phyloP scores from a whole-genome alignment of 2,797 vertebrate genomes.

The Sternarchorhynchus goeldii region DNA sequence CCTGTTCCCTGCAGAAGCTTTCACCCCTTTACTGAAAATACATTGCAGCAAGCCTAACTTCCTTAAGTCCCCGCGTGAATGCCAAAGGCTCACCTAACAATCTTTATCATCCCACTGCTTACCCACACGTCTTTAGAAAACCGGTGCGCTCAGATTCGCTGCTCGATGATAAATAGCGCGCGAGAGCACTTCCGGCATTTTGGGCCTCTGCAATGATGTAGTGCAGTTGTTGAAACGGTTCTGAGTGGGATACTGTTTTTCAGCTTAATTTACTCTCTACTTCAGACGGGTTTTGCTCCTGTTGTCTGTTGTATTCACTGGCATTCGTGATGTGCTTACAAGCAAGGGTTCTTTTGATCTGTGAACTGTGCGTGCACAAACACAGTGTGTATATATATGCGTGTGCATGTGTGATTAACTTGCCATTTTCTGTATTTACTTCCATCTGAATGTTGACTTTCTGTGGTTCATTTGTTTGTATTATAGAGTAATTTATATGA shows the following conservation, averaged over 20 bases:
- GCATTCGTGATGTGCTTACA: neutral
- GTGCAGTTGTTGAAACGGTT: neutral
- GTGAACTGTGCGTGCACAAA: neutral
- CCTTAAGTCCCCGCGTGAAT: neutral
- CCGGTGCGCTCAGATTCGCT: too few relatives aligned
- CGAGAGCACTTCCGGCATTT: neutral
- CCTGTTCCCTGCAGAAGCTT: slow-evolving; percentile 14
- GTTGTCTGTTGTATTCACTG: neutral
- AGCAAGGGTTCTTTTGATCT: neutral
- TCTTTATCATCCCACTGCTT: neutral
- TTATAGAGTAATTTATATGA: neutral
- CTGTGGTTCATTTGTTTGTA: neutral
- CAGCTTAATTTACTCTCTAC: neutral
- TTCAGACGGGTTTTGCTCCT: neutral
- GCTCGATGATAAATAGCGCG: neutral
- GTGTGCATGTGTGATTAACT: neutral
- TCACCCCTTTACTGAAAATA: slow-evolving; percentile 1
- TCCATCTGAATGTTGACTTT: neutral
- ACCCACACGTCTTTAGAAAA: too few relatives aligned
- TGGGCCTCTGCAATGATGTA: slow-evolving; percentile 8
- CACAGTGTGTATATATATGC: too few relatives aligned
- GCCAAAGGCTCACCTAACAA: too few relatives aligned
- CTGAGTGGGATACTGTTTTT: neutral
- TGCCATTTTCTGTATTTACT: too few relatives aligned
- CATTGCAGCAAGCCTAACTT: slow-evolving; percentile 33